Percentiles rank a stretch among this genome's conserved stretches.
These are phyloP conservation scores for Barbus barbus DNA, from an alignment of 2,113 vertebrate genomes.

Conservation along the genomic window DNA sequence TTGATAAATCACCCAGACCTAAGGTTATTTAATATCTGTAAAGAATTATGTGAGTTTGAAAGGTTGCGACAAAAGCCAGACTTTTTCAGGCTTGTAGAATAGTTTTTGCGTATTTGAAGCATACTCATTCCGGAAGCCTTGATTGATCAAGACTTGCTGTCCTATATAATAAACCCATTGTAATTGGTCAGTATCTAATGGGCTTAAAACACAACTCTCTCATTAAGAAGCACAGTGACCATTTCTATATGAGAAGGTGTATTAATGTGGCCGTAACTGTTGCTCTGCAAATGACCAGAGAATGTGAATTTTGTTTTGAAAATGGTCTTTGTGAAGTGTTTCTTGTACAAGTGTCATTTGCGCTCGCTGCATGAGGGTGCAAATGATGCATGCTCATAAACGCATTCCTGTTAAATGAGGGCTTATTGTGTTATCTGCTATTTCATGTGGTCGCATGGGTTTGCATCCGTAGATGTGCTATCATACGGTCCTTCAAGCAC, in stretches of 20 bases:
- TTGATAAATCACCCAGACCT: neutral
- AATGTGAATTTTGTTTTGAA: neutral
- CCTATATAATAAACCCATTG: neutral
- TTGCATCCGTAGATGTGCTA: neutral
- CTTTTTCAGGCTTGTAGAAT: neutral
- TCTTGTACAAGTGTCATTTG: neutral
- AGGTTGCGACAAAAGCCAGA: neutral
- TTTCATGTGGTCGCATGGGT: constrained; percentile 14
- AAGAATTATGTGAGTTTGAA: neutral
- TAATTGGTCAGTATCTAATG: neutral
- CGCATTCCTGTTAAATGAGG: neutral
- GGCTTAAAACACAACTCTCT: neutral
- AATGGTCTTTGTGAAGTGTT: neutral
- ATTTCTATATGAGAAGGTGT: neutral
- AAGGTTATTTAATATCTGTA: neutral
- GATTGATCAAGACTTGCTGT: neutral
- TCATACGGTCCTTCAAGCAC: neutral
- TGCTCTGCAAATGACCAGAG: neutral
- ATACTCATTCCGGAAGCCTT: neutral
- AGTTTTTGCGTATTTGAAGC: neutral
- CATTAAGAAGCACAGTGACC: neutral
- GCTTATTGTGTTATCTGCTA: neutral
- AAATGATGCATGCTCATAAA: neutral
- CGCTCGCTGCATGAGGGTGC: neutral
- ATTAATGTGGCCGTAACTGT: neutral